These are phyloP conservation scores for Ceramica pisi DNA, from an alignment of 2,888 invertebrate genomes.

Conservation along the genomic window DNA sequence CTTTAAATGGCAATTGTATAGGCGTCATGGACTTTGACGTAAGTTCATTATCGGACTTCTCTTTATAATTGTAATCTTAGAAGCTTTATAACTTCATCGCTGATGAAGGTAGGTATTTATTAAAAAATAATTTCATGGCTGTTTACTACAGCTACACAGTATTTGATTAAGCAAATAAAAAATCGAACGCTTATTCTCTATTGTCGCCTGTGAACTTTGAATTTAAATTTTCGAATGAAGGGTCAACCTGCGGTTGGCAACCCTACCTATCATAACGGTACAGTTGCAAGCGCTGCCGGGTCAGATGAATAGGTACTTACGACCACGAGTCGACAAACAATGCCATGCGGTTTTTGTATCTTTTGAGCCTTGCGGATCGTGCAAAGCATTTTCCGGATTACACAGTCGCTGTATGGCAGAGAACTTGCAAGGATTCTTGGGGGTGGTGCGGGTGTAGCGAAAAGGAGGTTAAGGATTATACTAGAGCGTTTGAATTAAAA, in stretches of 20 bases:
- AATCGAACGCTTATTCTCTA: no score
- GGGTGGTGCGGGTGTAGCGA: not conserved
- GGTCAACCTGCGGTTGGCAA: constrained; percentile 1
- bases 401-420: constrained; percentile 1
- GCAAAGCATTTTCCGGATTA: constrained; percentile 32
- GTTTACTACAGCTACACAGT: no score
- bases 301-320: constrained; percentile 44
- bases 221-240: not conserved
- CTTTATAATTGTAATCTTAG: no score
- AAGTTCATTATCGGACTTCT: no score
- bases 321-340: constrained; percentile 39
- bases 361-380: constrained; percentile 12
- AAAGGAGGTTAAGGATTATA: not conserved
- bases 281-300: constrained; percentile 32
- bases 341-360: constrained; percentile 39
- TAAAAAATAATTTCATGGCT: no score
- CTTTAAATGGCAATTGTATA: no score
- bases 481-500: not conserved
- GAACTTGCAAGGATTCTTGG: constrained; percentile 6
- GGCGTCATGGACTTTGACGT: no score
- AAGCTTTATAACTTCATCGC: no score
- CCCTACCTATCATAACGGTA: constrained; percentile 56
- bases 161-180: no score
- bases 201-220: no score
- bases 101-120: no score